phyloP scores from a whole-genome alignment of 2,888 invertebrate species.

The Diarsia mendica region DNA sequence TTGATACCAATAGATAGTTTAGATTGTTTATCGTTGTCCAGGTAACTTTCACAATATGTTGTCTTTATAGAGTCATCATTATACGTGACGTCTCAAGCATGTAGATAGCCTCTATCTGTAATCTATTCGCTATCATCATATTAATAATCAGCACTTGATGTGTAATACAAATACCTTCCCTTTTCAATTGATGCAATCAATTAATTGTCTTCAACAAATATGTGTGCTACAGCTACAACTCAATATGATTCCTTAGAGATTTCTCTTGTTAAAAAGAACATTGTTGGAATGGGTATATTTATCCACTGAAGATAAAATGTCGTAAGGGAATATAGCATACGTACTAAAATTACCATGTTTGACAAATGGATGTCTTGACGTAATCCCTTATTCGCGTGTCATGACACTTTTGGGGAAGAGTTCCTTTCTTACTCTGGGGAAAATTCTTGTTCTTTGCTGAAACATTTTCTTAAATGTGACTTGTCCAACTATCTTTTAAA shows the following conservation, averaged over 20 bases:
- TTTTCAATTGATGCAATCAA: slow-evolving; percentile 21
- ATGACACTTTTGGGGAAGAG: slow-evolving; percentile 14
- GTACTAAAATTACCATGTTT: slow-evolving; percentile 40
- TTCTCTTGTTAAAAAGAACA: slow-evolving; percentile 4
- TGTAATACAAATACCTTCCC: slow-evolving; percentile 4
- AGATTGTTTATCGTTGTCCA: slow-evolving; percentile 26
- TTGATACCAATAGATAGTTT: slow-evolving; percentile 2
- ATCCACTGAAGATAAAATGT: slow-evolving; percentile 13
- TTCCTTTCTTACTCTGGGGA: neutral
- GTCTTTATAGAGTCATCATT: neutral
- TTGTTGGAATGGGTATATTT: slow-evolving; percentile 9
- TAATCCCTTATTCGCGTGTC: slow-evolving; percentile 24
- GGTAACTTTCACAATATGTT: slow-evolving; percentile 11
- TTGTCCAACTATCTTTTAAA: neutral
- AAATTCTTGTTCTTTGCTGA: neutral
- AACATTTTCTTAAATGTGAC: neutral
- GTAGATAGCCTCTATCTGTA: slow-evolving; percentile 32
- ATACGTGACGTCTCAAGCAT: slow-evolving; percentile 26
- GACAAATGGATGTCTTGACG: slow-evolving; percentile 44
- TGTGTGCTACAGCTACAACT: too few species aligned
- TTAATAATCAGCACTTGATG: slow-evolving; percentile 25
- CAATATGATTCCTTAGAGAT: slow-evolving; percentile 8
- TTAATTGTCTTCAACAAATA: slow-evolving; percentile 14
- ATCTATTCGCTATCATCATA: slow-evolving; percentile 33
- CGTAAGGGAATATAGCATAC: slow-evolving; percentile 13